Evolutionary conservation across 92 coral and sea anemone genomes (phyloP).

Genomic region (Siderastrea siderea): DNA sequence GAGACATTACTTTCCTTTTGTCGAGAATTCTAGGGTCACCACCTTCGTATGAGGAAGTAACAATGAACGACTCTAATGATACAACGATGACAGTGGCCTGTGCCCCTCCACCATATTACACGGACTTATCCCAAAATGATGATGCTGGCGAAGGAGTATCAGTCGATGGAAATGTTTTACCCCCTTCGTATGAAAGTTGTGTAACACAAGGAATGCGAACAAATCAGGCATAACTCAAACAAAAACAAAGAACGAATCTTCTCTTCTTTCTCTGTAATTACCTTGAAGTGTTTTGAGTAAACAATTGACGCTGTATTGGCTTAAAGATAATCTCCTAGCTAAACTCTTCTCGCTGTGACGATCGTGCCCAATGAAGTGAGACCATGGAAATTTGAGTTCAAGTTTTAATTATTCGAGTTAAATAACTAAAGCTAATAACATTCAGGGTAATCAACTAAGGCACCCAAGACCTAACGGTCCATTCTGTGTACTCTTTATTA

Average conservation of each 20-base stretch:
- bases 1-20: slow-evolving; percentile 23
- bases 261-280: background rate
- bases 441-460: too few relatives aligned
- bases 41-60: slow-evolving; percentile 25
- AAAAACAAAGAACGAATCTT: background rate
- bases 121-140: background rate
- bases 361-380: too few relatives aligned
- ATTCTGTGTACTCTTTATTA: too few relatives aligned
- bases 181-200: slow-evolving; percentile 34
- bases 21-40: slow-evolving; percentile 30
- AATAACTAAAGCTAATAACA: too few relatives aligned
- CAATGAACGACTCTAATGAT: slow-evolving; percentile 6
- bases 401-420: too few relatives aligned
- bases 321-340: too few relatives aligned
- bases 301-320: too few relatives aligned
- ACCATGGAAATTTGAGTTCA: too few relatives aligned
- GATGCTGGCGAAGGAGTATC: background rate
- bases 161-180: background rate
- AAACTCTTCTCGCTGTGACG: too few relatives aligned
- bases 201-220: background rate
- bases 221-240: background rate
- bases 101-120: slow-evolving; percentile 31
- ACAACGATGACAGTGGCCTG: background rate
- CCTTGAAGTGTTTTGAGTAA: too few relatives aligned
- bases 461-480: too few relatives aligned